phyloP scores from a whole-genome alignment of 2,888 invertebrate genomes.

The Cosmorhoe ocellata region DNA sequence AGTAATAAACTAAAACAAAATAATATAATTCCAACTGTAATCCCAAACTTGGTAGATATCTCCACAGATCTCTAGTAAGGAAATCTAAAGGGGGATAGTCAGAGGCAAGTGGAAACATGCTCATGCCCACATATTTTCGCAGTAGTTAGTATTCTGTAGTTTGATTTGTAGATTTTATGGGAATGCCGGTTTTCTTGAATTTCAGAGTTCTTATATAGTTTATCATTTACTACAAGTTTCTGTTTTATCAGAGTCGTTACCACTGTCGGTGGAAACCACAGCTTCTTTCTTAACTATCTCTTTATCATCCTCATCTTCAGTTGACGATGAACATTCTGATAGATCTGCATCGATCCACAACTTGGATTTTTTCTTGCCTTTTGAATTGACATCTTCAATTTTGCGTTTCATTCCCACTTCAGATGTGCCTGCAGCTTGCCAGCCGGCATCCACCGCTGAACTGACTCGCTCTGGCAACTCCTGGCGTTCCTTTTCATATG shows the following conservation, averaged over 20 bases:
- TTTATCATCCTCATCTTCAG: conserved; percentile 65
- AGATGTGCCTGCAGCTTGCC: conserved; percentile 82
- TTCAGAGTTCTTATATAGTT: no score
- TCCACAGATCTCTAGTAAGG: no score
- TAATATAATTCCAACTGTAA: no score
- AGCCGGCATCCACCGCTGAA: conserved; percentile 92
- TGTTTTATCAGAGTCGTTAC: conserved; percentile 66
- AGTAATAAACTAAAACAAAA: no score
- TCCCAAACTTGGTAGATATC: no score
- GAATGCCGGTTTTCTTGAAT: no score
- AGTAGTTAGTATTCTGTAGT: no score
- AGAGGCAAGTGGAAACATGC: no score
- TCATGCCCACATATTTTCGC: no score
- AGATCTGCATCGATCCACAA: conserved; percentile 79
- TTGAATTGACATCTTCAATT: conserved; percentile 50
- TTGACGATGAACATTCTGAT: conserved; percentile 75
- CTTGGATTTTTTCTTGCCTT: conserved; percentile 65
- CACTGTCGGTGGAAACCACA: conserved; percentile 64
- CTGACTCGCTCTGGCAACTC: conserved; percentile 90
- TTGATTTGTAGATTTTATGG: no score
- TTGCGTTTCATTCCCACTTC: conserved; percentile 67
- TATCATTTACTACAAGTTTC: conserved; percentile 45
- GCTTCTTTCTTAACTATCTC: conserved; percentile 36
- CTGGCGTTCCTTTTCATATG: conserved; percentile 89
- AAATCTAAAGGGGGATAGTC: no score